These are phyloP conservation scores for Drosophila putrida DNA, from an alignment of 2,888 invertebrate species.

Conservation along the genomic window DNA sequence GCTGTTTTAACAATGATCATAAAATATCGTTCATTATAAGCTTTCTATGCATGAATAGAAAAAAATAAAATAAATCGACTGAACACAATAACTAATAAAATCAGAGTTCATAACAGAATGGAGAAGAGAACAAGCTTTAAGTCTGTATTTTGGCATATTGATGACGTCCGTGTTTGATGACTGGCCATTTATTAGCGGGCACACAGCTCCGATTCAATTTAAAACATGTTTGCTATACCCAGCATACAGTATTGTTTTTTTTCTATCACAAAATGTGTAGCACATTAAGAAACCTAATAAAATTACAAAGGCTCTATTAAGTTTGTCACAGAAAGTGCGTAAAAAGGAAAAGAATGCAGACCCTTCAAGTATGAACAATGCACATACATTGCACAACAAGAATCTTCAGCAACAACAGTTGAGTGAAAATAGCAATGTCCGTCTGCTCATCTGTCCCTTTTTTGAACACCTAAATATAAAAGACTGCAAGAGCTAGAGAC, in stretches of 20 bases:
- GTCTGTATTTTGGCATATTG: constrained; percentile 11
- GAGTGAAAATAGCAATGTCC: no score
- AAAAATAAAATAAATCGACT: constrained; percentile 17
- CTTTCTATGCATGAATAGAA: constrained; percentile 50
- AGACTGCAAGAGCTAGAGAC: no score
- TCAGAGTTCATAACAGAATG: constrained; percentile 12
- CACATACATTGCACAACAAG: no score
- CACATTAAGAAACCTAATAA: no score
- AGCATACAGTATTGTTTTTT: constrained; percentile 1
- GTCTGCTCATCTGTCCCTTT: no score
- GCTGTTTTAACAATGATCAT: constrained; percentile 38
- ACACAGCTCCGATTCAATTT: constrained; percentile 25
- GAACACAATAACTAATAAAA: constrained; percentile 43
- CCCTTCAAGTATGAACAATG: no score
- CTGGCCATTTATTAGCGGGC: constrained; percentile 42
- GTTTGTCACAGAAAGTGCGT: no score
- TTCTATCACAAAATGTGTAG: neutral
- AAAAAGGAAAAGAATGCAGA: no score
- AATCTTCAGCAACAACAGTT: no score
- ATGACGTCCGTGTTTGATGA: constrained; percentile 34
- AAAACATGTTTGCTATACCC: constrained; percentile 43
- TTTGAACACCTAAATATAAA: no score
- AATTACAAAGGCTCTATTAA: no score
- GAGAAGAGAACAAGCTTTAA: constrained; percentile 38
- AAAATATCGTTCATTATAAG: constrained; percentile 61